Base-by-base conservation (phyloP, 2,888 invertebrate genomes). In the Cerceris ruficornis region DNA sequence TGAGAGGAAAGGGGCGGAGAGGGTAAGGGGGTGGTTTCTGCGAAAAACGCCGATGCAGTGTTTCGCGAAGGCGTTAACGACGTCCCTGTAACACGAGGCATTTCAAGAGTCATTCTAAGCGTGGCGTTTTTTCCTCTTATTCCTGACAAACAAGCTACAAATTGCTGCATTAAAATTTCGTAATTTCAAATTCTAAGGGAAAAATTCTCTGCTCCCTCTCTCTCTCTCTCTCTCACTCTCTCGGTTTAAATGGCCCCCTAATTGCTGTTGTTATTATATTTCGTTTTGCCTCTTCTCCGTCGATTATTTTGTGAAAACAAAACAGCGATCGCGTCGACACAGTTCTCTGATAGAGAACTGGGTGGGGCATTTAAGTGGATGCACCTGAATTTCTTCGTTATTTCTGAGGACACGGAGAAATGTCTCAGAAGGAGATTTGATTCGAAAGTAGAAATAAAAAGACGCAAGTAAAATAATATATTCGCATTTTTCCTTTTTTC, bases 21-120 rank as follows among this genome's bases (percentile, higher is more conserved):
- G 7, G 52, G 13, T 2, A n/a, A 11, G 52, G 8, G 9, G 46
- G 8, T 50, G 50, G 50, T 50, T 50, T 50, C n/a, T 50, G n/a
- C 50, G n/a, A 50, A 50, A 50, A 50, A 50, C 50, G n/a, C 50
- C 50, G n/a, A 50, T 50, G 50, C 50, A n/a, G 50, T n/a, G 50
- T 50, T 50, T 50, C 50, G 50, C n/a, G 50, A n/a, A 50, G n/a
- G n/a, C n/a, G 50, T 50, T 50, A 50, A 50, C 50, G 50, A 50
- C 50, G 50, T 7, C 50, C 46, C 46, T 46, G 46, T 11, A 11
- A 46, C 11, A 46, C 11, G 11, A 46, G 11, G 9, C 46, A 11
- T 46, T 46, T 46, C 46, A 46, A 46, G 46, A 1, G 11, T 46
- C 46, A 46, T 11, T 46, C 11, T 46, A 8, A 46, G 46, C 46